These are phyloP conservation scores for Neoseiulus cucumeris DNA, from an alignment of 1,140 invertebrate genomes.

Conservation along the genomic window DNA sequence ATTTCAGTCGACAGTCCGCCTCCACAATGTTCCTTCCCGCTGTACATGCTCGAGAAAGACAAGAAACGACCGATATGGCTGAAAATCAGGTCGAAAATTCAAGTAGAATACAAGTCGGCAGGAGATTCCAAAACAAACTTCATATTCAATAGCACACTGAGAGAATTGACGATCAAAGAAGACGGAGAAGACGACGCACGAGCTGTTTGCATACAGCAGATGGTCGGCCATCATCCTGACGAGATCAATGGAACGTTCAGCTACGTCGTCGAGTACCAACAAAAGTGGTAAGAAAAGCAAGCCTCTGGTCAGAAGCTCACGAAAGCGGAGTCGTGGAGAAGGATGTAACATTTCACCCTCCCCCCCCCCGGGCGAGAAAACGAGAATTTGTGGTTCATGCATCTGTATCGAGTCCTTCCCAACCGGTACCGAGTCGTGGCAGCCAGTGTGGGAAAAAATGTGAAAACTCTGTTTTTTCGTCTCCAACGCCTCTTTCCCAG, in stretches of 20 bases:
- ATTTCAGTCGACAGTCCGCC: conserved; percentile 7
- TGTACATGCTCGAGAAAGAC: neutral
- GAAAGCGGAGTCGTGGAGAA: no score
- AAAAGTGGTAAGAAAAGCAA: conserved; percentile 8
- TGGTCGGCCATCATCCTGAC: neutral
- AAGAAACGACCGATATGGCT: neutral
- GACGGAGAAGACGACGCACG: neutral
- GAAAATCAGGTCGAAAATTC: neutral
- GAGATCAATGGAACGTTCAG: conserved; percentile 7
- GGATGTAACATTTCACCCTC: no score
- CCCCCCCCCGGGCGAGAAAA: no score
- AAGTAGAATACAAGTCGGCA: neutral
- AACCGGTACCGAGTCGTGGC: no score
- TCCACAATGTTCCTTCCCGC: neutral
- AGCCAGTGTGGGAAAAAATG: no score
- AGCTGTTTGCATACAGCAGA: neutral
- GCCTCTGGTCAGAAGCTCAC: no score
- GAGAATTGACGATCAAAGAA: neutral
- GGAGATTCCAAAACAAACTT: neutral
- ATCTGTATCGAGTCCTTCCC: no score
- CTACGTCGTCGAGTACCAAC: conserved; percentile 9
- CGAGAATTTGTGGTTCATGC: no score
- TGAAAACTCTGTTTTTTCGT: no score
- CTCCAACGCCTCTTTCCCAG: no score
- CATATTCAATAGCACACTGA: neutral